Evolutionary conservation across 1,140 invertebrate species (phyloP), one percentile per base, ranked within the genome.

Genomic region (Bursaphelenchus mucronatus): DNA sequence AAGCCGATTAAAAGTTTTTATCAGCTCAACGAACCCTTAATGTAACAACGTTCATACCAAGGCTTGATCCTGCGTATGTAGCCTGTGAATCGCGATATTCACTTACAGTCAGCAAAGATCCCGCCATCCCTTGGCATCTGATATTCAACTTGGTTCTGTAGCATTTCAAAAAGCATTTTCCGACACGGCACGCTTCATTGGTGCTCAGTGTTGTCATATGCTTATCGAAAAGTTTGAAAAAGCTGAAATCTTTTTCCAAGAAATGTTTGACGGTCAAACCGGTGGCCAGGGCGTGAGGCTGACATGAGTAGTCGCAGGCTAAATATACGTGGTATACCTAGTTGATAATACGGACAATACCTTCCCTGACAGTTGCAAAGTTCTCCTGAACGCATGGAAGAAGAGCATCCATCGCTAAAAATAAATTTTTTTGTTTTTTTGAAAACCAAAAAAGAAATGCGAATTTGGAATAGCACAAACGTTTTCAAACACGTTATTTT

Each of bases 151-250:
- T 61, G 11, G 50, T 58, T 0, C 47, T 1, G 21, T 62, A 62
- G 21, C 59, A 62, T 5, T 57, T 61, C 15, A 62, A 13, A 45
- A 62, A 8, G 39, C 59, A 62, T 11, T 62, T 13, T 6, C 52
- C 57, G 10, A 62, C 15, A 5, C 59, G 53, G 30, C 59, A 62
- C 1, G 52, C 59, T 59, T 62, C 59, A 30, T 62, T 62, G n/a
- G 47, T 57, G 49, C 47, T 61, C 3, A 62, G 15, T 2, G 15
- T n/a, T 11, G 11, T 39, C 50, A 62, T 62, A 30, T 62, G 47
- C 13, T 58, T 11, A 62, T 62, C 59, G 47, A 62, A 62, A 10
- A 62, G 19, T 49, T 62, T 58, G 9, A 62, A 39, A n/a, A 62
- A 41, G 55, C 57, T 62, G 59, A 62, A 19, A 39, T 62, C 59